A percentile compares a stretch with the other conserved stretches of the same genome.
Conservation (phyloP, 2,797 vertebrate species). For the Denticeps clupeoides region DNA sequence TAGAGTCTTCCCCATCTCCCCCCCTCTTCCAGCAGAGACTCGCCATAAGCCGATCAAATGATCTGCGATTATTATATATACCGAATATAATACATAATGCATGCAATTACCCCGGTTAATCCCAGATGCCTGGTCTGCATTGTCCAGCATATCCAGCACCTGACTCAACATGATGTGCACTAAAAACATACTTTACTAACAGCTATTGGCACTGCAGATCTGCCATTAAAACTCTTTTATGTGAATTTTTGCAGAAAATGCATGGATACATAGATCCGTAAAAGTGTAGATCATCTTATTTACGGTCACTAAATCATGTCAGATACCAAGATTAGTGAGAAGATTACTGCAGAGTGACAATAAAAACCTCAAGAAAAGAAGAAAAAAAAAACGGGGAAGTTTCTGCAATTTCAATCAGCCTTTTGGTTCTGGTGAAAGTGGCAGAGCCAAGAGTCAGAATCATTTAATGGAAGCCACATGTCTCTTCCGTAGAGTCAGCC, state of each 20-base stretch:
- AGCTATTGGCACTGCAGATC: too few relatives aligned
- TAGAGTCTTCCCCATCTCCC: neutral
- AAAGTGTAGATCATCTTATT: too few relatives aligned
- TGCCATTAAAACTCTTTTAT: too few relatives aligned
- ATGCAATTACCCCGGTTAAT: too few relatives aligned
- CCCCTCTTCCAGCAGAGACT: neutral
- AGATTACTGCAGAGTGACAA: constrained; percentile 52
- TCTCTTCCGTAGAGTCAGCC: constrained; percentile 31
- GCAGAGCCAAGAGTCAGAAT: constrained; percentile 50
- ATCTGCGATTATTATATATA: neutral
- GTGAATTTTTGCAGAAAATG: too few relatives aligned
- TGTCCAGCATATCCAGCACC: too few relatives aligned
- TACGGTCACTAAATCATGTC: neutral
- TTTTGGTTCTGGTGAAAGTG: constrained; percentile 48
- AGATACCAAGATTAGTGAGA: constrained; percentile 31
- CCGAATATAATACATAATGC: too few relatives aligned
- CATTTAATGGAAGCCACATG: constrained; percentile 65
- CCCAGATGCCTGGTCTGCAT: too few relatives aligned
- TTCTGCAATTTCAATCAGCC: constrained; percentile 62
- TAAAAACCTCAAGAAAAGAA: constrained; percentile 52
- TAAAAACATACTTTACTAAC: too few relatives aligned
- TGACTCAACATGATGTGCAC: too few relatives aligned
- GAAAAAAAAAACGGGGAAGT: constrained; percentile 46
- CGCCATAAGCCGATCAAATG: neutral
- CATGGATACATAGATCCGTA: too few relatives aligned